Evolutionary conservation across 2,797 vertebrate species (phyloP).

Genomic region (Syncerus caffer): DNA sequence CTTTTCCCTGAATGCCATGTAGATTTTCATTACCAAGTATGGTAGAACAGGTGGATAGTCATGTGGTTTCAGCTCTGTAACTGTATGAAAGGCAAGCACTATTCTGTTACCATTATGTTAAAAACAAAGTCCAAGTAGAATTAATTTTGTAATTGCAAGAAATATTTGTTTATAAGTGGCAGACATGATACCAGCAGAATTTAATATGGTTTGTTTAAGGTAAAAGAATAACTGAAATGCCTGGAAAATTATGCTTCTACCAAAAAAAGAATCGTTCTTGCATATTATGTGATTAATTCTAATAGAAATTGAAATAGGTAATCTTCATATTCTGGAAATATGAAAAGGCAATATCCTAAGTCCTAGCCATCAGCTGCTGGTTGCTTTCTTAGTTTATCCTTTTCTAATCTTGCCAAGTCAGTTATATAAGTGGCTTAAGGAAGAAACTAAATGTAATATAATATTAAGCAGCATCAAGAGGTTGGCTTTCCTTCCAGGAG

Average conservation of each 20-base stretch:
- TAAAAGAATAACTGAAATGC: constrained; percentile 10
- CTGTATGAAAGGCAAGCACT: neutral
- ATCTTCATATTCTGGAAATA: neutral
- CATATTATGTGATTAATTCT: constrained; percentile 1
- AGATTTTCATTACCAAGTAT: neutral
- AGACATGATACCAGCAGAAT: neutral
- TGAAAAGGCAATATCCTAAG: neutral
- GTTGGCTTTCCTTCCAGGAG: constrained; percentile 4
- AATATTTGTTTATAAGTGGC: neutral
- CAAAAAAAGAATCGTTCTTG: constrained; percentile 3
- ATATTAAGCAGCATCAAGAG: neutral
- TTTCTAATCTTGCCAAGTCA: neutral
- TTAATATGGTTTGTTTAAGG: constrained; percentile 18
- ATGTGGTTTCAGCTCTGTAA: neutral
- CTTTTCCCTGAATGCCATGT: neutral
- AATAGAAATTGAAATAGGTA: constrained; percentile 4
- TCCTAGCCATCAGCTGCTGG: neutral
- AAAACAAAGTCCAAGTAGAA: neutral
- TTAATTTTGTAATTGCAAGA: neutral
- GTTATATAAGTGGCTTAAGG: neutral
- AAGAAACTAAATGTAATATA: neutral
- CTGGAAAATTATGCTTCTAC: neutral
- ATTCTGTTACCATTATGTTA: neutral
- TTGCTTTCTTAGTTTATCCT: neutral
- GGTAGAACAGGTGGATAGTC: neutral